phyloP scores from a whole-genome alignment of 2,113 vertebrate genomes.

The Nothocercus julius region DNA sequence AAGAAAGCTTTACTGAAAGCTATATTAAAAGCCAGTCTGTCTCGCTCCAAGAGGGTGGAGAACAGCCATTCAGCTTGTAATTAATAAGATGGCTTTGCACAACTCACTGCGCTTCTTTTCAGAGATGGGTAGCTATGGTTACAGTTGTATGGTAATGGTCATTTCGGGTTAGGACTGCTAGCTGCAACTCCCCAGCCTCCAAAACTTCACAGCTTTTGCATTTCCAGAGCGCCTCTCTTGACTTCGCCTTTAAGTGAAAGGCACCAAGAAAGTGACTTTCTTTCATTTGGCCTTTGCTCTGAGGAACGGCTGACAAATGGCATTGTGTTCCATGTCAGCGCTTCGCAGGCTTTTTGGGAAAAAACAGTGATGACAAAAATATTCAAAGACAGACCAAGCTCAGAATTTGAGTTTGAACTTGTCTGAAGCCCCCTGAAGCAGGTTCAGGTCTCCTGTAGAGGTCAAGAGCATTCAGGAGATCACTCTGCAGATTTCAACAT shows the following conservation, averaged over 20 bases:
- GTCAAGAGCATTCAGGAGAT: rapidly evolving
- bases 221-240: background rate
- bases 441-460: background rate
- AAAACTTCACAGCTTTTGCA: background rate
- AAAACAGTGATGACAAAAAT: background rate
- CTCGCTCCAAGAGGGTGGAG: background rate
- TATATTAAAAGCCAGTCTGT: background rate
- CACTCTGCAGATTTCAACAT: rapidly evolving
- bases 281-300: background rate
- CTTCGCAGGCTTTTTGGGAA: background rate
- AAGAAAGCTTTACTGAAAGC: background rate
- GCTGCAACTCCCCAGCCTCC: background rate
- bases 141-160: background rate
- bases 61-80: background rate
- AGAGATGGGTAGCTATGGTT: background rate
- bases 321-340: rapidly evolving
- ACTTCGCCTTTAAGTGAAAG: background rate
- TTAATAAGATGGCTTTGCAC: background rate
- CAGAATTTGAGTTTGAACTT: background rate
- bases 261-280: background rate
- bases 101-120: background rate
- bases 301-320: background rate
- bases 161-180: background rate
- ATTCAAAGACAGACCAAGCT: background rate
- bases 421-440: background rate